Evolutionary conservation across 92 coral and sea anemone species (phyloP).

Genomic region (Galaxea fascicularis): DNA sequence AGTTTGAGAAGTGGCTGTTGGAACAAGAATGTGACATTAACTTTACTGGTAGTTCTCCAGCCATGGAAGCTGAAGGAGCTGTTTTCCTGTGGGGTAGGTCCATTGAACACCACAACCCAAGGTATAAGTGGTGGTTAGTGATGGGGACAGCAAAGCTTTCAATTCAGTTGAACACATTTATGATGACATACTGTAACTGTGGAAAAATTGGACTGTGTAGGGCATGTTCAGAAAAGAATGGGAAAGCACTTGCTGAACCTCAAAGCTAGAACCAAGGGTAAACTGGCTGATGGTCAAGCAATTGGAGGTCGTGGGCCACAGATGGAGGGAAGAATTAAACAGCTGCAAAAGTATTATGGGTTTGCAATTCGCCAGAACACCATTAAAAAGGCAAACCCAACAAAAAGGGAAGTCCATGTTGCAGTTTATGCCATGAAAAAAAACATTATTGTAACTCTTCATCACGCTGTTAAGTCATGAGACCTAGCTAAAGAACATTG

Average conservation of each 20-base stretch:
- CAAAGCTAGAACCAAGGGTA: slow-evolving; percentile 57
- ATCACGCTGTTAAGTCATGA: slow-evolving; percentile 11
- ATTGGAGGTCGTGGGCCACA: slow-evolving; percentile 63
- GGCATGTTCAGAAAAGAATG: slow-evolving; percentile 75
- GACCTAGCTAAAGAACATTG: slow-evolving; percentile 66
- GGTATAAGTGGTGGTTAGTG: slow-evolving; percentile 65
- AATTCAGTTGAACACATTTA: too few species aligned
- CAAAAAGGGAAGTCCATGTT: slow-evolving; percentile 49
- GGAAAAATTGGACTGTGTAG: slow-evolving; percentile 62
- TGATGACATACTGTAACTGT: slow-evolving; percentile 45
- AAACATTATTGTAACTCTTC: too few species aligned
- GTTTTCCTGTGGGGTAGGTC: slow-evolving; percentile 63
- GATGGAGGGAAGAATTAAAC: slow-evolving; percentile 46
- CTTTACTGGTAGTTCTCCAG: slow-evolving; percentile 69
- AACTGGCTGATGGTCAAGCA: slow-evolving; percentile 65
- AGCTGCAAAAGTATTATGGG: slow-evolving; percentile 67
- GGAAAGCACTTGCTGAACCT: slow-evolving; percentile 65
- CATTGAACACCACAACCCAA: slow-evolving; percentile 50
- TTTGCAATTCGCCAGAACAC: slow-evolving; percentile 71
- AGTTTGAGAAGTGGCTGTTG: slow-evolving; percentile 41
- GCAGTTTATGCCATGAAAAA: too few species aligned
- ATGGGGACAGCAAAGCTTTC: slow-evolving; percentile 71
- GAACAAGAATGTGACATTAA: too few species aligned
- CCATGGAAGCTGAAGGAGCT: slow-evolving; percentile 72
- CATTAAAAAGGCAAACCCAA: slow-evolving; percentile 46